Evolutionary conservation across 2,888 invertebrate genomes (phyloP).

Genomic region (Hyalella azteca): DNA sequence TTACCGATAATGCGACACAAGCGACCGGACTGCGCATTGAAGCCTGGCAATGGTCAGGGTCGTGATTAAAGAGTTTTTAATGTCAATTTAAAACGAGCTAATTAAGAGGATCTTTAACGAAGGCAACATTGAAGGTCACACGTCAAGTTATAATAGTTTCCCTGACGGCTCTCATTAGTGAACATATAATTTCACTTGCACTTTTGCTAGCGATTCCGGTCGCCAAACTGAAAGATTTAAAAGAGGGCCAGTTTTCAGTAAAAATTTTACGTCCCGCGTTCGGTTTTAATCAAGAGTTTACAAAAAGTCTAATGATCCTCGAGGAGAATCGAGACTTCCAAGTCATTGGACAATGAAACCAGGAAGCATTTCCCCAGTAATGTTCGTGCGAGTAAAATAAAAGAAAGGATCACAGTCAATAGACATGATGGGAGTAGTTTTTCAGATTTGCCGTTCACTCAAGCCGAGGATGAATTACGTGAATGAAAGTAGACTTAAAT

Average conservation of each 20-base stretch:
- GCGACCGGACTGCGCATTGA: too few species aligned
- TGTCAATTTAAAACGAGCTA: slow-evolving; percentile 23
- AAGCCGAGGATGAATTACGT: too few species aligned
- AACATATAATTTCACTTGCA: neutral
- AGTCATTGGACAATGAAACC: neutral
- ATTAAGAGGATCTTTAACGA: slow-evolving; percentile 15
- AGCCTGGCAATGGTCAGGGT: neutral
- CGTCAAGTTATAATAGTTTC: slow-evolving; percentile 7
- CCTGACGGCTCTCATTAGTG: slow-evolving; percentile 23
- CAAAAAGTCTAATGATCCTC: neutral
- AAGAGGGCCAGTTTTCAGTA: neutral
- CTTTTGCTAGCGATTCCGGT: neutral
- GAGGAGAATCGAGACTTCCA: neutral
- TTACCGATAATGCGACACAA: too few species aligned
- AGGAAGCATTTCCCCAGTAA: too few species aligned
- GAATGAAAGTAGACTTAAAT: too few species aligned
- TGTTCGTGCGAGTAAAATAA: too few species aligned
- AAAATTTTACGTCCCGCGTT: neutral
- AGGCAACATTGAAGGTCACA: neutral
- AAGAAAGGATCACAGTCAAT: too few species aligned
- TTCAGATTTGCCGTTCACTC: too few species aligned
- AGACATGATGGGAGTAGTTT: too few species aligned
- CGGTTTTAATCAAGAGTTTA: neutral
- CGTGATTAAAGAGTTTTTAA: neutral
- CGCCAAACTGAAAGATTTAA: neutral